Evolutionary conservation across 2,113 vertebrate species (phyloP).

Genomic region (Solenodon paradoxus): DNA sequence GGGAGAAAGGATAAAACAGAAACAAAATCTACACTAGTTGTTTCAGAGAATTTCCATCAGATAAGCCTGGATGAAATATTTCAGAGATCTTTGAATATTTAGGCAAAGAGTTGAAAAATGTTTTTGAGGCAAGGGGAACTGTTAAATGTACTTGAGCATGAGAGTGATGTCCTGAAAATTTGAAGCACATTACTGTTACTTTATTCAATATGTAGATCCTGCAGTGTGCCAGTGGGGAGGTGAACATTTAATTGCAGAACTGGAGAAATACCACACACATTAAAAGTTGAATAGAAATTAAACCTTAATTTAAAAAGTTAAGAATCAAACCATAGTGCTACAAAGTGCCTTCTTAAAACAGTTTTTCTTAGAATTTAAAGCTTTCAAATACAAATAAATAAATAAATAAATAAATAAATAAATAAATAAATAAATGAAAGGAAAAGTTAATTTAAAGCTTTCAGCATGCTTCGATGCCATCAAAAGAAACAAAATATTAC

Average conservation of each 20-base stretch:
- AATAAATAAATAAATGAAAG: too few species aligned
- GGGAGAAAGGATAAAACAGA: too few species aligned
- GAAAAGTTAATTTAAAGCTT: constrained; percentile 26
- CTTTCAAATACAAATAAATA: too few species aligned
- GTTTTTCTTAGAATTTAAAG: constrained; percentile 20
- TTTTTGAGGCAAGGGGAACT: neutral
- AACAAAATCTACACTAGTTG: neutral
- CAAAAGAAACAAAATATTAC: neutral
- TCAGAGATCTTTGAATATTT: neutral
- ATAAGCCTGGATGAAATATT: neutral
- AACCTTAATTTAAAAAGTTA: too few species aligned
- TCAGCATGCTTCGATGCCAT: neutral
- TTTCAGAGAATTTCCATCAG: neutral
- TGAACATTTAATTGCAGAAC: neutral
- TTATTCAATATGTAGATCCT: neutral
- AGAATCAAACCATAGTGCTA: neutral
- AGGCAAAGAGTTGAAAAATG: neutral
- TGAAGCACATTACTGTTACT: neutral
- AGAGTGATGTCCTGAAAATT: neutral
- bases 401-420: too few species aligned
- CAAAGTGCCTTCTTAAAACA: neutral
- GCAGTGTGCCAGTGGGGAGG: neutral
- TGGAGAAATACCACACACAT: neutral
- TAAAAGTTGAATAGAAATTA: neutral
- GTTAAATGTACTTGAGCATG: neutral